Evolutionary conservation across 2,113 vertebrate genomes (phyloP), one percentile per base, ranked within the genome.

Genomic region (Malurus cyaneus): DNA sequence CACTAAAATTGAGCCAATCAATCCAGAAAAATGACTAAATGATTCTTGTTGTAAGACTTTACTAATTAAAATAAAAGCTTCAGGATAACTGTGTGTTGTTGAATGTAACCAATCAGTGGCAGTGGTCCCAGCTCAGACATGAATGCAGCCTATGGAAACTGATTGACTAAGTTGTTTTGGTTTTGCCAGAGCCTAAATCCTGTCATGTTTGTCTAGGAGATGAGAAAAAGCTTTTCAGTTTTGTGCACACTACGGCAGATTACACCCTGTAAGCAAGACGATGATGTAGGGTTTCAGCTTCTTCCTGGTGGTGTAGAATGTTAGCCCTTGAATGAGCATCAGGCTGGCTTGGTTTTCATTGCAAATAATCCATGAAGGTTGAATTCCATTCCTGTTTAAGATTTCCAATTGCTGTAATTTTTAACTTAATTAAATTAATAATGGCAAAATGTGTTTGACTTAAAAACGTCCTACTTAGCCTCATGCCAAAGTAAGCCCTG

Each of bases 51-150:
- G 16, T 46, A 23, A 36, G 86, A 94, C 46, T 89, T 88, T 26
- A 2, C 31, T 83, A 92, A 89, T 91, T 89, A 95, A 92, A 91
- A 57, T 69, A 71, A 93, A 81, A 91, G 53, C 70, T 80, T 66
- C 41, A n/a, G 73, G 41, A 81, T 85, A 65, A 62, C 32, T 24
- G 14, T 14, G 13, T 84, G 84, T 53, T 84, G 60, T 64, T 60
- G 49, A 73, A 54, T 62, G 26, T 53, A 85, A 80, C 69, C 59
- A 59, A 26, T 21, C 0, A 0, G 47, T 94, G 86, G 84, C 94
- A 91, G 32, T 50, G 57, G 44, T 95, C 88, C 91, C 73, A 84
- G 92, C 52, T 96, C 25, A 21, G 47, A 65, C 19, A 12, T 3
- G 4, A 56, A 80, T 50, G 9, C 23, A 70, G 44, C 42, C 66